Base-by-base conservation (phyloP, 1,140 invertebrate species). In the Drosophila busckii region DNA sequence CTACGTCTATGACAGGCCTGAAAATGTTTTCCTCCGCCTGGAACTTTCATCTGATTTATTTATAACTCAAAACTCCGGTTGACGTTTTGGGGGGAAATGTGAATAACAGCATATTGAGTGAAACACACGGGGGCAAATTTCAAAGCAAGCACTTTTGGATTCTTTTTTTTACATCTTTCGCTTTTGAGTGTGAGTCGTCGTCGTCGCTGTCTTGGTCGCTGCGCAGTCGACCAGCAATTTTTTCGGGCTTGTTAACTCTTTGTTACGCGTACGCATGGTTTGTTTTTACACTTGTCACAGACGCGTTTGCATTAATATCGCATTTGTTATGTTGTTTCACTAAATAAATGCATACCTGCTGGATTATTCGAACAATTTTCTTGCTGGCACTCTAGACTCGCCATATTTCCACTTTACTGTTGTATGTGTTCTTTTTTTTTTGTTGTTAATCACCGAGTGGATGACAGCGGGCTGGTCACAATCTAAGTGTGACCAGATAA, bases 301-400 rank as follows among this genome's bases (percentile, higher is more conserved):
- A 38, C 32, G 54, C 55, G 13, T 38, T 35, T 17, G 2, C 9
- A 28, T 31, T 17, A 2, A 32, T 28, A 28, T 49, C 49, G 9
- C n/a, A 38, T 66, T 66, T 58, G 28, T 58, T 19, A 34, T 20
- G 19, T 19, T 8, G 29, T 38, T 26, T 44, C 29, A 35, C 37
- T 26, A 66, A 61, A 75, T 69, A 34, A 66, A 60, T 73, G 68
- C 78, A 66, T 84, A 84, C 80, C 80, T 84, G 70, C 61, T 80
- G 61, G 65, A 64, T 83, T 71, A 75, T 84, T 85, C 69, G 85
- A 70, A 78, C 68, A 84, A 87, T 84, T 85, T 87, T 85, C 69
- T 78, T 87, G 73, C 62, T 75, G 84, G 68, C 80, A 84, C 82
- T 80, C 85, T 76, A 87, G 69, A 85, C 85, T 87, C 85, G 85